Evolutionary conservation across 2,797 vertebrate genomes (phyloP).

Genomic region (Mallotus villosus): DNA sequence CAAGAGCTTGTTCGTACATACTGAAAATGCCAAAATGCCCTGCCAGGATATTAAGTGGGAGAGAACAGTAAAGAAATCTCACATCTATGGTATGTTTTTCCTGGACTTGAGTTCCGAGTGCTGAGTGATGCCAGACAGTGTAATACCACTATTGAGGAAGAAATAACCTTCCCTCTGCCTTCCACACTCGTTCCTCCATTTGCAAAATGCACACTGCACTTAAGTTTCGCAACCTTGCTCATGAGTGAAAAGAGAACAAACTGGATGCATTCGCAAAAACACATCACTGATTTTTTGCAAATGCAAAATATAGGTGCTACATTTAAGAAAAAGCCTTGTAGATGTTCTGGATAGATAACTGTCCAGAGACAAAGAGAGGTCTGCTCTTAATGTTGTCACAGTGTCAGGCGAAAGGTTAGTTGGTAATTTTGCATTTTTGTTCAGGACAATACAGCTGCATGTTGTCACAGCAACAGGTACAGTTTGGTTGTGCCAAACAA

Average conservation of each 20-base stretch:
- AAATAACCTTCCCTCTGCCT: background rate
- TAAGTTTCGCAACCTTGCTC: no score
- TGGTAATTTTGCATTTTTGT: background rate
- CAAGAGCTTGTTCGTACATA: slow-evolving; percentile 50
- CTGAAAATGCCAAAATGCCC: slow-evolving; percentile 18
- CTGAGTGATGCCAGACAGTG: slow-evolving; percentile 16
- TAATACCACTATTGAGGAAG: background rate
- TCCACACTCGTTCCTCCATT: background rate
- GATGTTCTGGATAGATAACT: background rate
- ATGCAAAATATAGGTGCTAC: background rate
- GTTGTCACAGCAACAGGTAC: slow-evolving; percentile 40
- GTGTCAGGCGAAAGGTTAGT: slow-evolving; percentile 5
- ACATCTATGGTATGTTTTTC: slow-evolving; percentile 19
- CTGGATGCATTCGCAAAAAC: no score
- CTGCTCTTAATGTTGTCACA: slow-evolving; percentile 21
- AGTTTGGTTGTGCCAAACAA: background rate
- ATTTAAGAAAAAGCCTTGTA: background rate
- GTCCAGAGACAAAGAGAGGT: background rate
- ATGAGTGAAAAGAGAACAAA: no score
- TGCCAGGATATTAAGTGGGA: slow-evolving; percentile 23
- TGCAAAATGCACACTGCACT: background rate
- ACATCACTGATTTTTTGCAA: background rate
- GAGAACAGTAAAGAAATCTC: slow-evolving; percentile 11
- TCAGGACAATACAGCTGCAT: background rate
- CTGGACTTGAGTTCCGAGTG: slow-evolving; percentile 15